phyloP scores from a whole-genome alignment of 2,888 invertebrate genomes.

The Erynnis tages region DNA sequence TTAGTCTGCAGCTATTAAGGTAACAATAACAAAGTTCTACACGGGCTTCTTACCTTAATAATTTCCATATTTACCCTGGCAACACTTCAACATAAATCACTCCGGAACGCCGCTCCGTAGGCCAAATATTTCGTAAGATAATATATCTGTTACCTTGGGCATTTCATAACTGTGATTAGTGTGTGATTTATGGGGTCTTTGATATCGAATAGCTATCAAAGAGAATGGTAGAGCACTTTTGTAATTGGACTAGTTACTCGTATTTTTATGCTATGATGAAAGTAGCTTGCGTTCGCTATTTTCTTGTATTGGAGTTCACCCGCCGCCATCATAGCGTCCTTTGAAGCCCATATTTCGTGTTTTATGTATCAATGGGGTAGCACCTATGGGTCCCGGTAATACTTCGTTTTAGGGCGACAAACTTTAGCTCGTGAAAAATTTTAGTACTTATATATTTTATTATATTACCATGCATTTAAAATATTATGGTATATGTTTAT shows the following conservation, averaged over 20 bases:
- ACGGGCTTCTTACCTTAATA: not conserved
- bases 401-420: too few species aligned
- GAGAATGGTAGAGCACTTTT: constrained; percentile 3
- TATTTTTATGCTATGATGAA: not conserved
- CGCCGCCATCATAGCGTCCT: too few species aligned
- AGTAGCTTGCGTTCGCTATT: too few species aligned
- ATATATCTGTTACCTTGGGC: constrained; percentile 31
- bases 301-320: too few species aligned
- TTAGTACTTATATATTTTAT: too few species aligned
- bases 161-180: constrained; percentile 17
- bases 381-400: too few species aligned
- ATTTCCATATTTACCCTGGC: constrained; percentile 24
- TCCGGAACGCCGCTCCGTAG: constrained; percentile 17
- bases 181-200: constrained; percentile 11
- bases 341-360: too few species aligned
- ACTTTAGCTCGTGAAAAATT: too few species aligned
- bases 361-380: too few species aligned
- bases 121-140: constrained; percentile 34
- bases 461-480: too few species aligned
- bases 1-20: not conserved
- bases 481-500: too few species aligned
- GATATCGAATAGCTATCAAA: constrained; percentile 8
- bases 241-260: too few species aligned
- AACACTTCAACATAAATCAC: constrained; percentile 18
- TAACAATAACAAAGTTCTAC: constrained; percentile 4